Evolutionary conservation across 2,888 invertebrate genomes (phyloP).

Genomic region (Isoperla grammatica): DNA sequence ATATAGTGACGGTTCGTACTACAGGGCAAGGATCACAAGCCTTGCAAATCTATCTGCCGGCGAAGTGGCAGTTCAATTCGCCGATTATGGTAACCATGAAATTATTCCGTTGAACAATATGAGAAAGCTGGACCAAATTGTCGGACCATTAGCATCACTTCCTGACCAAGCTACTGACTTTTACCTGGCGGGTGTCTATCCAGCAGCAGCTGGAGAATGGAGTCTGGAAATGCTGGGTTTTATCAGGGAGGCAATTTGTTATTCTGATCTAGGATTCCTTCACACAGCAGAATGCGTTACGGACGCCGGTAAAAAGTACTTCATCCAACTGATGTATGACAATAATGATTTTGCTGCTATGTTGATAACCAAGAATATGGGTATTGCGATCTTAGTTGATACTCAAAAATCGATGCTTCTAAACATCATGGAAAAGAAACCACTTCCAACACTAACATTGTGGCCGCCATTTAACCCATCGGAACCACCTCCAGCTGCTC

Average conservation of each 20-base stretch:
- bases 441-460: conserved; percentile 27
- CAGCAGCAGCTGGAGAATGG: conserved; percentile 50
- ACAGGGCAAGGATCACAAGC: conserved; percentile 56
- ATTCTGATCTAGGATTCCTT: conserved; percentile 42
- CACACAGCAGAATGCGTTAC: conserved; percentile 26
- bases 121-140: conserved; percentile 51
- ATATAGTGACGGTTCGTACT: conserved; percentile 60
- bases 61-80: conserved; percentile 58
- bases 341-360: conserved; percentile 36
- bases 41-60: conserved; percentile 47
- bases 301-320: conserved; percentile 20
- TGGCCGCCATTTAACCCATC: too few relatives aligned
- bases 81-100: conserved; percentile 63
- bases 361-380: conserved; percentile 35
- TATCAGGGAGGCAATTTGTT: conserved; percentile 44
- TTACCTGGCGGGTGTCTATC: conserved; percentile 53
- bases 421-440: conserved; percentile 2
- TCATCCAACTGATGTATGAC: conserved; percentile 36
- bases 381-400: conserved; percentile 33
- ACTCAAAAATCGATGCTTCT: conserved; percentile 21
- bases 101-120: conserved; percentile 54
- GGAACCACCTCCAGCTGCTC: too few relatives aligned
- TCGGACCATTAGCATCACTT: conserved; percentile 42
- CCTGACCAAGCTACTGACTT: conserved; percentile 57
- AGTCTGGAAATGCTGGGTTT: conserved; percentile 45